Conservation (phyloP, 2,888 invertebrate genomes). For the Petrolisthes manimaculis region DNA sequence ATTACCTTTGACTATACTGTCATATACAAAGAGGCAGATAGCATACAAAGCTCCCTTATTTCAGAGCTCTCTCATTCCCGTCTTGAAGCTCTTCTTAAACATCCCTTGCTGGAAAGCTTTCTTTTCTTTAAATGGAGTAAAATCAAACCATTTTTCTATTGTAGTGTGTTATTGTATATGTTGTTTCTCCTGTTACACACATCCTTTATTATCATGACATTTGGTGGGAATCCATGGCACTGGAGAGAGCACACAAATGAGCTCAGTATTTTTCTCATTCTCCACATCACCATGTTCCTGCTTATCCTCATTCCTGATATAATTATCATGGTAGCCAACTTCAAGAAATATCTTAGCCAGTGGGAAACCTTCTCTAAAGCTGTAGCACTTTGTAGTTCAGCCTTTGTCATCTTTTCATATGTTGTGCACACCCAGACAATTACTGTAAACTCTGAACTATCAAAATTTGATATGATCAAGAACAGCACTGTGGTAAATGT, state of each 20-base stretch:
- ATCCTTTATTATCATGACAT: conserved; percentile 69
- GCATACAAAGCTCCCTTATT: conserved; percentile 74
- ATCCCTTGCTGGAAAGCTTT: conserved; percentile 75
- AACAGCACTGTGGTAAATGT: background rate
- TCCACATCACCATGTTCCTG: conserved; percentile 73
- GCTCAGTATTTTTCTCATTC: conserved; percentile 67
- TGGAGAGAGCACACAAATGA: conserved; percentile 27
- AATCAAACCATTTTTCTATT: conserved; percentile 74
- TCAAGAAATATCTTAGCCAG: conserved; percentile 73
- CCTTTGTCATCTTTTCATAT: conserved; percentile 70
- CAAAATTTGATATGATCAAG: background rate
- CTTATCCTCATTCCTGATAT: conserved; percentile 66
- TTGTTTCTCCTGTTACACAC: conserved; percentile 74
- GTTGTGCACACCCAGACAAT: background rate
- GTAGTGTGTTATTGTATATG: conserved; percentile 73
- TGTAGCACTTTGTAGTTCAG: conserved; percentile 71
- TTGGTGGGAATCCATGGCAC: background rate
- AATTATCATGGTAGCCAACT: conserved; percentile 59
- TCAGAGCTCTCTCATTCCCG: conserved; percentile 72
- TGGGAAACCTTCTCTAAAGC: conserved; percentile 75
- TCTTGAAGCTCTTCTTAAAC: conserved; percentile 73
- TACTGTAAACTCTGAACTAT: background rate
- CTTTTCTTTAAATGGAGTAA: conserved; percentile 75
- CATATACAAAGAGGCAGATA: conserved; percentile 70
- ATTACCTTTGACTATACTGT: conserved; percentile 74